A percentile compares a stretch with the other conserved stretches of the same genome.
Evolutionary conservation across 2,797 vertebrate species (phyloP).

Genomic region (Tauraco hartlaubi): DNA sequence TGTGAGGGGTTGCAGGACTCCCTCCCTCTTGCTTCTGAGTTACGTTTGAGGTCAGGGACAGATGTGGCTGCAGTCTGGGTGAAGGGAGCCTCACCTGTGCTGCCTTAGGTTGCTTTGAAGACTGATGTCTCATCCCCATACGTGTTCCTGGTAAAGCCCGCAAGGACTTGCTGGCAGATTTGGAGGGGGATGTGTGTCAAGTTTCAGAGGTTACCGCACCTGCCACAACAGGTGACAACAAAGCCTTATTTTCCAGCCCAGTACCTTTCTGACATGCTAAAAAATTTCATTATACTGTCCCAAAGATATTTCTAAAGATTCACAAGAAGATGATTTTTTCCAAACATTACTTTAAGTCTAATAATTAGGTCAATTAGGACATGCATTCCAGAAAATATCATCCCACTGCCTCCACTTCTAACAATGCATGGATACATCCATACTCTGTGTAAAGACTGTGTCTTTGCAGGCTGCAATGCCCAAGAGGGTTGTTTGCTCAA

Average conservation of each 20-base stretch:
- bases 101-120: background rate
- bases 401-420: background rate
- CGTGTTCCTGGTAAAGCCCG: background rate
- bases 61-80: background rate
- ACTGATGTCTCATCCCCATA: fast-evolving
- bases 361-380: background rate
- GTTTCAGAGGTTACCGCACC: background rate
- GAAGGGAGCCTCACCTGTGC: background rate
- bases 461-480: background rate
- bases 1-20: background rate
- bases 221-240: background rate
- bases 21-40: background rate
- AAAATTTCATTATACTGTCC: background rate
- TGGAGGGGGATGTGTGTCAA: background rate
- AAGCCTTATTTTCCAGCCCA: background rate
- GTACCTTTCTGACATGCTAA: background rate
- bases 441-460: background rate
- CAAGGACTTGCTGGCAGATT: background rate
- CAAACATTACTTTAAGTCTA: background rate
- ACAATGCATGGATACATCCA: background rate
- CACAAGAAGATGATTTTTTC: background rate
- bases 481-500: background rate
- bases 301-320: background rate
- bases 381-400: background rate
- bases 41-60: background rate